These are phyloP conservation scores for Callopanchax toddi DNA, from an alignment of 2,113 vertebrate genomes.

Conservation along the genomic window DNA sequence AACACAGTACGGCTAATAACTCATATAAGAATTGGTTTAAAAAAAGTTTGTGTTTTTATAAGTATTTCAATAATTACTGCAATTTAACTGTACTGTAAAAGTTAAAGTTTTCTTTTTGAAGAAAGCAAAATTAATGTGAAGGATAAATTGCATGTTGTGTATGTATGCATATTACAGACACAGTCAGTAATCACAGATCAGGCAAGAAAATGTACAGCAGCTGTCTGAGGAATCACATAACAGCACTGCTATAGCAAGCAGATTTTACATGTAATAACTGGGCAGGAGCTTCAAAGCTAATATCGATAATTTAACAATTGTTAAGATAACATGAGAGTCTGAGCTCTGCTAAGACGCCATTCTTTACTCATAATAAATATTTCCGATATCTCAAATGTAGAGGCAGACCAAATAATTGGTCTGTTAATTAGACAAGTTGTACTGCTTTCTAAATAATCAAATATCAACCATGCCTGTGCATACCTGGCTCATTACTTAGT, in stretches of 20 bases:
- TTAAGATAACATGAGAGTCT: no score
- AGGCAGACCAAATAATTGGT: no score
- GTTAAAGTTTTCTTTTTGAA: no score
- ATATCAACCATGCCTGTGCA: no score
- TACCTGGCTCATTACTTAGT: no score
- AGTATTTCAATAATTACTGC: background rate
- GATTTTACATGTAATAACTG: background rate
- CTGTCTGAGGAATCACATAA: constrained; percentile 40
- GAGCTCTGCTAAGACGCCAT: background rate
- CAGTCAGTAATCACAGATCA: background rate
- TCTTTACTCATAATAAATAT: background rate
- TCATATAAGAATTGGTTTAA: no score
- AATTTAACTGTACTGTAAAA: background rate
- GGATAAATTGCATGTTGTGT: background rate
- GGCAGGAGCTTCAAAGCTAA: background rate
- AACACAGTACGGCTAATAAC: no score
- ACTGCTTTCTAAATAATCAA: no score
- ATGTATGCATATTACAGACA: background rate
- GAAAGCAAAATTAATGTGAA: no score
- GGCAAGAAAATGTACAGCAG: constrained; percentile 11
- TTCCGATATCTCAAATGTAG: background rate
- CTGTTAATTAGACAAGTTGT: no score
- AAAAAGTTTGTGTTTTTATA: no score
- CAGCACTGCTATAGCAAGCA: background rate
- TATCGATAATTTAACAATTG: background rate